Base-by-base conservation (phyloP, 2,113 vertebrate species). In the Grammomys surdaster region DNA sequence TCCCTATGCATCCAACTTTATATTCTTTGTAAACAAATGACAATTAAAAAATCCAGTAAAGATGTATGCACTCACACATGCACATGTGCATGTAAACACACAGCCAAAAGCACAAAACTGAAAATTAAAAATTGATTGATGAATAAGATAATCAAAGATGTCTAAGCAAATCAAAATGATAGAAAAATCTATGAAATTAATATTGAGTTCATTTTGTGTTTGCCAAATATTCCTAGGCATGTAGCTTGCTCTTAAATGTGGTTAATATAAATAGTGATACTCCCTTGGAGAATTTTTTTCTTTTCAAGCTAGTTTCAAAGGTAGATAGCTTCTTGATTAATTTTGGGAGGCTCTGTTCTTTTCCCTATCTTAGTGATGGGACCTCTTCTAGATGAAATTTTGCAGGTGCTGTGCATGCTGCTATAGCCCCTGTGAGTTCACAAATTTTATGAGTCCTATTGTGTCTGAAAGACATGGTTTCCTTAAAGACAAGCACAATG, bases 21-120 rank as follows among this genome's bases (percentile, higher is more conserved):
- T 54, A 16, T 33, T 78, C 16, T 54, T 78, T 51, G 17, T 6
- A 54, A 78, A 36, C 28, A 31, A 36, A 36, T 70, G 5, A 6
- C 14, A 36, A 36, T 67, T 67, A 4, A 31, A 31, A 67, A 67
- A 67, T 67, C 11, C 65, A 67, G 33, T 67, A 67, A 12, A 67
- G 28, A 69, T 33, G 65, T 11, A 75, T 26, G 36, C 3, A 26
- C 16, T 58, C 4, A 14, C 28, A 69, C 1, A 28, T 6, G 46
- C 22, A 56, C 12, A 48, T 31, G 36, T 9, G 5, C 28, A 72
- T 4, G 13, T 1, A 6, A 0, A 0, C 14, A 48, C 12, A 43
- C 33, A 28, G 19, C 54, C 28, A 19, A 72, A 78, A 78, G 10
- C 17, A 28, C 26, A 65, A 65, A 65, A 65, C 26, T 65, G 26